A percentile compares a stretch with the other conserved stretches of the same genome.
These are phyloP conservation scores for Oppia nitens DNA, from an alignment of 1,140 invertebrate species.

Conservation along the genomic window DNA sequence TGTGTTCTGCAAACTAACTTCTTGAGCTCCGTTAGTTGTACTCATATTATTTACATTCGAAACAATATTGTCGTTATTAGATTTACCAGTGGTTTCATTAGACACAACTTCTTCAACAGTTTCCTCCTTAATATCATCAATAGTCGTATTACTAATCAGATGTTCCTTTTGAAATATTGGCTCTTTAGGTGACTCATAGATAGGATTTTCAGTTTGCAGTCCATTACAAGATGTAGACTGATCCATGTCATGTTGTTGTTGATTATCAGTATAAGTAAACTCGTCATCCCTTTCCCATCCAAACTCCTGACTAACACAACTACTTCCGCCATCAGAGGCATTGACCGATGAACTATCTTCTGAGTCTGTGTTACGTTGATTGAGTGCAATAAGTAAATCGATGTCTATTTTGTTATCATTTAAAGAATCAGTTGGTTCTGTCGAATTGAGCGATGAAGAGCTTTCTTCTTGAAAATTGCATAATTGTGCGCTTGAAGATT, in stretches of 20 bases:
- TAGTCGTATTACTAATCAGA: not conserved
- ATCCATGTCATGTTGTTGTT: not conserved
- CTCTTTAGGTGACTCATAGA: not conserved
- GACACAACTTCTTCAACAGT: not conserved
- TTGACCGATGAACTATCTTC: not conserved
- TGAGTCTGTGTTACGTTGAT: not conserved
- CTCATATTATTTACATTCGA: not conserved
- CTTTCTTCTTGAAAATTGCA: not conserved
- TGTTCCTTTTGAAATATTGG: not conserved
- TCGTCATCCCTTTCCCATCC: not conserved
- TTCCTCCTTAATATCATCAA: not conserved
- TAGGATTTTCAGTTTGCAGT: not conserved
- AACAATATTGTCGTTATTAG: not conserved
- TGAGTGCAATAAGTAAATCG: slow-evolving; percentile 8
- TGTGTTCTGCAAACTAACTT: not conserved
- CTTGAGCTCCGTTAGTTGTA: not conserved
- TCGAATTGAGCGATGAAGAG: not conserved
- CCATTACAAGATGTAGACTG: not conserved
- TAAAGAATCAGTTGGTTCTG: not conserved
- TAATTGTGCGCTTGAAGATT: not conserved
- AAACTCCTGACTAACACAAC: not conserved
- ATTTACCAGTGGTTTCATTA: not conserved
- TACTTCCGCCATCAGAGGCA: not conserved
- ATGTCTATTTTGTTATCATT: not conserved
- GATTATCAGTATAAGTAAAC: not conserved